Percentiles rank a stretch among this genome's conserved stretches.
These are phyloP conservation scores for Tachuris rubrigastra DNA, from an alignment of 2,113 vertebrate species.

Conservation along the genomic window DNA sequence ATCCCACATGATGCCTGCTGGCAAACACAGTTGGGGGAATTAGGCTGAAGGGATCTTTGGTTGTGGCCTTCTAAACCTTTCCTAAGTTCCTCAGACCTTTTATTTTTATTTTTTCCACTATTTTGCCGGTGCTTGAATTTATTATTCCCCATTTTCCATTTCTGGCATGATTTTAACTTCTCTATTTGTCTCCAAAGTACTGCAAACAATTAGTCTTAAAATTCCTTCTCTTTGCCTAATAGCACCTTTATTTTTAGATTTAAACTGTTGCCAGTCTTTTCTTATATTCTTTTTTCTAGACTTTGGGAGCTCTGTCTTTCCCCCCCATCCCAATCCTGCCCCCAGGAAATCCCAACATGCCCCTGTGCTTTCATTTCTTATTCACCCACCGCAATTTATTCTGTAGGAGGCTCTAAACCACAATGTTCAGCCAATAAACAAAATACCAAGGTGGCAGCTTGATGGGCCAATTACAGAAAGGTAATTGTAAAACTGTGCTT, in stretches of 20 bases:
- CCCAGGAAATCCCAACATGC: not conserved
- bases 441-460: slow-evolving; percentile 38
- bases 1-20: not conserved
- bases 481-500: slow-evolving; percentile 8
- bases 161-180: not conserved
- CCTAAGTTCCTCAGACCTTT: not conserved
- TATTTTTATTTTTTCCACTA: not conserved
- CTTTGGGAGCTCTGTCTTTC: not conserved
- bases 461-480: slow-evolving; percentile 14
- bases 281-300: not conserved
- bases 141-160: not conserved
- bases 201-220: not conserved
- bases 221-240: not conserved
- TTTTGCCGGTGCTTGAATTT: not conserved
- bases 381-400: slow-evolving; percentile 19
- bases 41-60: not conserved
- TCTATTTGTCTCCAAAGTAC: not conserved
- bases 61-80: not conserved
- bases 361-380: slow-evolving; percentile 7
- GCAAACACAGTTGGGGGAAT: not conserved
- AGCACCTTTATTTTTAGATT: not conserved
- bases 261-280: not conserved
- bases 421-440: slow-evolving; percentile 43
- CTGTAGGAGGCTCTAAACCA: not conserved
- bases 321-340: not conserved